A percentile compares a stretch with the other conserved stretches of the same genome.
These are phyloP conservation scores for Sclerodermus sp. DNA, from an alignment of 2,888 invertebrate species.

Conservation along the genomic window DNA sequence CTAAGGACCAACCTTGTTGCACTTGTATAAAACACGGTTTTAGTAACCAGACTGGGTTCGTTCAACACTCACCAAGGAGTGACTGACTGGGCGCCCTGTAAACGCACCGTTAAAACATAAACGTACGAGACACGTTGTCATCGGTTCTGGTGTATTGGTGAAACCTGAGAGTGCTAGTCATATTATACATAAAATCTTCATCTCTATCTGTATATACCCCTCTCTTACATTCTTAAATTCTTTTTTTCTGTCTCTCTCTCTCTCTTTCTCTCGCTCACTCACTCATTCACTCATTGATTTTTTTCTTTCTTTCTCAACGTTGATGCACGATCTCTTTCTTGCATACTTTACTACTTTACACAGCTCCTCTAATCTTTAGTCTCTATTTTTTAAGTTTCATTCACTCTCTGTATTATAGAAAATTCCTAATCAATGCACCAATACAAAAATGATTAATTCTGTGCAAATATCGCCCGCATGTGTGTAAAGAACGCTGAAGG, in stretches of 20 bases:
- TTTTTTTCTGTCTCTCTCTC: slow-evolving; percentile 10
- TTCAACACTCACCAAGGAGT: slow-evolving; percentile 57
- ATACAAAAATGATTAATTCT: too few species aligned
- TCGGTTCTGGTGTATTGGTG: slow-evolving; percentile 40
- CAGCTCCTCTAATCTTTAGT: slow-evolving; percentile 5
- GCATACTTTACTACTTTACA: background rate
- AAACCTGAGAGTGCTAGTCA: slow-evolving; percentile 39
- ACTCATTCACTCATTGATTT: slow-evolving; percentile 7
- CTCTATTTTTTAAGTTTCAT: slow-evolving; percentile 10
- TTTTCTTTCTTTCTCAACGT: background rate
- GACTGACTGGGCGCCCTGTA: slow-evolving; percentile 56
- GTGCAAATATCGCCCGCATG: too few species aligned
- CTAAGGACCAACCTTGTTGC: slow-evolving; percentile 59
- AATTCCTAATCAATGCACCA: too few species aligned
- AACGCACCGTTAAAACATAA: slow-evolving; percentile 56
- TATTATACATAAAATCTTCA: too few species aligned
- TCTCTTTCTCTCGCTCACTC: slow-evolving; percentile 9
- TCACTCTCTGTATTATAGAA: slow-evolving; percentile 5
- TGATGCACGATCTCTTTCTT: background rate
- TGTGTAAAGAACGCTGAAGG: too few species aligned
- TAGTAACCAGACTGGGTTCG: slow-evolving; percentile 57
- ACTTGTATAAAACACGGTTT: slow-evolving; percentile 57
- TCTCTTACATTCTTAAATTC: too few species aligned
- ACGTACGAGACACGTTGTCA: slow-evolving; percentile 42
- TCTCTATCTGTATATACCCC: too few species aligned